Evolutionary conservation across 2,888 invertebrate genomes (phyloP), one percentile per base, ranked within the genome.

Genomic region (Micoletzkya japonica): DNA sequence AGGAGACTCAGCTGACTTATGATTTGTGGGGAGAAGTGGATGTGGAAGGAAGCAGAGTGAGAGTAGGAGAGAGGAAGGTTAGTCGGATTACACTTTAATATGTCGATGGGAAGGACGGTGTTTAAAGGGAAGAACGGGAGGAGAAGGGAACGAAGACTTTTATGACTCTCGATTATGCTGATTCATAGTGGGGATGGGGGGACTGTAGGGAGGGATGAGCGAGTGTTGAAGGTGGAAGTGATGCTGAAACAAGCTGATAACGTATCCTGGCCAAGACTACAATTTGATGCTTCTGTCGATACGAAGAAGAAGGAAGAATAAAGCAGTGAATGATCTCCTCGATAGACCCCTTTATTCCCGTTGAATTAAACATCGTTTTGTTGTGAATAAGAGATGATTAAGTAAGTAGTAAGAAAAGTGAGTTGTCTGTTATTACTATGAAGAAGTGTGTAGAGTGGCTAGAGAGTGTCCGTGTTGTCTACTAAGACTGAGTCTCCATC

Each of bases 11-110:
- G 1, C 28, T 80, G n/a, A 66, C 73, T 26, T 82, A 81, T 59
- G 82, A 84, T 64, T 73, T 84, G n/a, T 84, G 78, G 73, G 84
- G 84, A 34, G 75, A 79, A 52, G 76, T 84, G n/a, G 64, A 74
- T 34, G 74, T 79, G 4, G 77, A 77, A 17, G 80, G 80, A 52
- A 80, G 81, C 56, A 59, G 58, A 14, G 80, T 77, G 10, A 61
- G 77, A 28, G 71, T 84, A 49, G 79, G 78, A 24, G 83, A 84
- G 66, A 70, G 83, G n/a, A 83, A 83, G 75, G 77, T 75, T 2
- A 44, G 70, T n/a, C 3, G n/a, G 24, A 20, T 63, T 50, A 26
- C 14, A 37, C 24, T 37, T 10, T 1, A 26, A 20, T 37, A 7
- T 26, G 28, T 17, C 28, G 24, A 52, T 2, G 14, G 24, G 52